Conservation (phyloP, 35 echinoderm and acorn worm genomes). For the Apostichopus japonicus region DNA sequence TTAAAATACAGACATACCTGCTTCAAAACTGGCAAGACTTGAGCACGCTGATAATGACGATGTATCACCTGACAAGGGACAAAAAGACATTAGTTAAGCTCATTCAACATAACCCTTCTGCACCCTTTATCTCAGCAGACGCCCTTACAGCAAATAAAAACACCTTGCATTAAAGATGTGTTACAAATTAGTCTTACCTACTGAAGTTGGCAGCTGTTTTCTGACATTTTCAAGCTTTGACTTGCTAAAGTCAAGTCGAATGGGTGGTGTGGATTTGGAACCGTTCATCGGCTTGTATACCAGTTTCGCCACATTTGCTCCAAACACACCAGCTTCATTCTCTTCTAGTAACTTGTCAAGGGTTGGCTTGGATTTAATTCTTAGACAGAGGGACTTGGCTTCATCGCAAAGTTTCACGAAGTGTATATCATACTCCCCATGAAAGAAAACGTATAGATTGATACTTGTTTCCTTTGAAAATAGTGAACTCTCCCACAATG, state of each 20-base stretch:
- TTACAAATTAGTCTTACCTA: not conserved
- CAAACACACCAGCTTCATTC: too few species aligned
- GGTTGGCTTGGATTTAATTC: too few species aligned
- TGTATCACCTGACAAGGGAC: not conserved
- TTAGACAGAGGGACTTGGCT: too few species aligned
- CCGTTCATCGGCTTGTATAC: too few species aligned
- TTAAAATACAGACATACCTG: not conserved
- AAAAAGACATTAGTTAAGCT: not conserved
- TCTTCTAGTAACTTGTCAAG: too few species aligned
- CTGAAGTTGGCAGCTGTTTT: too few species aligned
- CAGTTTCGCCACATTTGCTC: too few species aligned
- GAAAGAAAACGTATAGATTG: too few species aligned
- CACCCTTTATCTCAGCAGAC: not conserved
- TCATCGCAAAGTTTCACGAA: too few species aligned
- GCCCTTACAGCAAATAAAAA: not conserved
- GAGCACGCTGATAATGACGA: not conserved
- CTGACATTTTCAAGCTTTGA: not conserved
- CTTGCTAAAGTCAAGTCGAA: not conserved
- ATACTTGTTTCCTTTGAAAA: not conserved
- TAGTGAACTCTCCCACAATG: too few species aligned
- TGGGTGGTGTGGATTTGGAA: too few species aligned
- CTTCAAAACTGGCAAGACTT: not conserved
- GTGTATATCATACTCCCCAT: too few species aligned
- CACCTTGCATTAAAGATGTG: not conserved
- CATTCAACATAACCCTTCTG: not conserved